A percentile compares a stretch with the other conserved stretches of the same genome.
These are phyloP conservation scores for Sciurus vulgaris DNA, from an alignment of 2,797 vertebrate genomes.

Conservation along the genomic window DNA sequence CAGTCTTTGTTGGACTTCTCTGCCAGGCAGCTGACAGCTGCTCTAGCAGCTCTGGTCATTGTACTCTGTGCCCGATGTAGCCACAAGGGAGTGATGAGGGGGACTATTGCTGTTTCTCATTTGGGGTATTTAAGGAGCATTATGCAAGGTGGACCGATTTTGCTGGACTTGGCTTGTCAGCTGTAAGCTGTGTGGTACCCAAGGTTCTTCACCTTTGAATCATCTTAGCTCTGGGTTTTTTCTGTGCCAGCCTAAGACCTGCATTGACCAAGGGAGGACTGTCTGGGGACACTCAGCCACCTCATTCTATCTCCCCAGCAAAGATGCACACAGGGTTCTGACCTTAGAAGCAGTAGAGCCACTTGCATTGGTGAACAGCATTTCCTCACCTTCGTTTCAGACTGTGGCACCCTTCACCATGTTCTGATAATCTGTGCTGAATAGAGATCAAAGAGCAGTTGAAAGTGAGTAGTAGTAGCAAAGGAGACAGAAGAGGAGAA, in stretches of 20 bases:
- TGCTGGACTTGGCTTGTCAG: fast-evolving
- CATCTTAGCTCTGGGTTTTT: no score
- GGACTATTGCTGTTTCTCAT: neutral
- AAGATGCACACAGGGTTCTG: neutral
- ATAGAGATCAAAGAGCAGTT: no score
- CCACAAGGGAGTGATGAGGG: neutral
- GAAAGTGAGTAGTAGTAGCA: no score
- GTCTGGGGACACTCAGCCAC: no score
- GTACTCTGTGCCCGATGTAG: fast-evolving
- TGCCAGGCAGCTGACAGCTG: no score
- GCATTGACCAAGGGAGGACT: no score
- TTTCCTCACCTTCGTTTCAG: neutral
- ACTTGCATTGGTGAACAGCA: neutral
- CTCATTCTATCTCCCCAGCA: neutral
- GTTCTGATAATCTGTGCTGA: no score
- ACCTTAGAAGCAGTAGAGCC: no score
- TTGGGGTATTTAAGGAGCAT: no score
- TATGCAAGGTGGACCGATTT: fast-evolving
- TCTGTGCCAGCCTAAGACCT: no score
- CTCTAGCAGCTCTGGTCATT: fast-evolving
- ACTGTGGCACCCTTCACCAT: no score
- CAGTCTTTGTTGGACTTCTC: neutral
- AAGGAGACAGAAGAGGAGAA: neutral
- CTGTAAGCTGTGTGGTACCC: neutral
- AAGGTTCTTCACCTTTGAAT: neutral